These are phyloP conservation scores for Sthenelais limicola DNA, from an alignment of 2,888 invertebrate species.

Conservation along the genomic window DNA sequence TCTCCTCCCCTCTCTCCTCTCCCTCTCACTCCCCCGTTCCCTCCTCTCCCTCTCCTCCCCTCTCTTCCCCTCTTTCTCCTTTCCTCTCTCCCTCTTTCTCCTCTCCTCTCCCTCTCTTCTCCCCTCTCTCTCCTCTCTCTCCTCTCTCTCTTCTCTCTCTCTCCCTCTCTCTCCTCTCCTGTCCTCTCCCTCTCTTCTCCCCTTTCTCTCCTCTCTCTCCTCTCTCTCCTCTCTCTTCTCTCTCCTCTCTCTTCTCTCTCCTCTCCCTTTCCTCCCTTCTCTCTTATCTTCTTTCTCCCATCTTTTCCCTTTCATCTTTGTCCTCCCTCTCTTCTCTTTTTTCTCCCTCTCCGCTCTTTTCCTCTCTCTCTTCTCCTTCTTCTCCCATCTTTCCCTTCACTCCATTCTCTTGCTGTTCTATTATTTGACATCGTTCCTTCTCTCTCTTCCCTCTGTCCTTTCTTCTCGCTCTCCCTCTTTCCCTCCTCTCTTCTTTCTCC, in stretches of 20 bases:
- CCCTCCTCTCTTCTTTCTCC: not conserved
- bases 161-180: not conserved
- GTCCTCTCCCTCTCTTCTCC: not conserved
- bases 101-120: not conserved
- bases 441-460: not conserved
- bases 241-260: not conserved
- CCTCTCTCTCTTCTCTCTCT: not conserved
- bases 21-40: not conserved
- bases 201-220: not conserved
- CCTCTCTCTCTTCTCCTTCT: not conserved
- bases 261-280: not conserved
- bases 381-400: slow-evolving; percentile 1
- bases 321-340: not conserved
- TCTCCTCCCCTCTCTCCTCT: not conserved
- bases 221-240: not conserved
- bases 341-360: not conserved
- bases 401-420: not conserved
- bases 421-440: not conserved
- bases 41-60: not conserved
- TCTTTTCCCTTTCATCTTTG: not conserved
- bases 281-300: not conserved
- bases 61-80: not conserved
- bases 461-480: not conserved
- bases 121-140: not conserved
- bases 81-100: not conserved